Evolutionary conservation across 2,113 vertebrate genomes (phyloP).

Genomic region (Sprattus sprattus): DNA sequence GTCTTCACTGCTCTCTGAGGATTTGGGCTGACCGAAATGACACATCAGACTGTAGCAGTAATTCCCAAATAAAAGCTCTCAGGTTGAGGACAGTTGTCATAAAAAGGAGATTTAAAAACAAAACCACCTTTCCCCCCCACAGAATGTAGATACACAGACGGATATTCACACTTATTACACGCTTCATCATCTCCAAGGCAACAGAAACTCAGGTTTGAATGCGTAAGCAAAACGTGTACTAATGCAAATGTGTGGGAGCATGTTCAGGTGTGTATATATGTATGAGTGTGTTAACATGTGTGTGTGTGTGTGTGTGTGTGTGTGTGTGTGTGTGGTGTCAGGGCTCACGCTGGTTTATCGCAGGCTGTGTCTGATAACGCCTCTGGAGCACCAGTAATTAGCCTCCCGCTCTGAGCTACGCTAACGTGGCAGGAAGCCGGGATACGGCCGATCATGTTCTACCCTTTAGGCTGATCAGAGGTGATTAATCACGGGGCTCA

Average conservation of each 20-base stretch:
- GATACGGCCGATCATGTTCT: slow-evolving; percentile 40
- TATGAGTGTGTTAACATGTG: slow-evolving; percentile 19
- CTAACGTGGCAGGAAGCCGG: slow-evolving; percentile 31
- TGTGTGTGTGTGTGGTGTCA: slow-evolving; percentile 32
- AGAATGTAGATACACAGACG: background rate
- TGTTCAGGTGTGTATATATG: background rate
- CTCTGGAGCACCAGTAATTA: slow-evolving; percentile 38
- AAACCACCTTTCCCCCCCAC: background rate
- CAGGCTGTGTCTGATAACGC: slow-evolving; percentile 48
- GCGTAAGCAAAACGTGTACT: background rate
- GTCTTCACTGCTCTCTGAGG: background rate
- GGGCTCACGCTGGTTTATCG: slow-evolving; percentile 36
- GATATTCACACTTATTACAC: background rate
- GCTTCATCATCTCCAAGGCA: slow-evolving; percentile 50
- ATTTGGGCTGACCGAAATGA: background rate
- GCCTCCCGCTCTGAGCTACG: slow-evolving; percentile 16
- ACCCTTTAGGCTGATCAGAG: slow-evolving; percentile 42
- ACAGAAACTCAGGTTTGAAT: slow-evolving; percentile 2
- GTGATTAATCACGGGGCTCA: slow-evolving; percentile 42
- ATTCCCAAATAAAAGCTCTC: background rate
- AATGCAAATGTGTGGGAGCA: background rate
- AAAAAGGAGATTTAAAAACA: background rate
- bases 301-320: slow-evolving; percentile 5
- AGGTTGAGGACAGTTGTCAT: background rate
- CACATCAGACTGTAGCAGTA: background rate